Percentiles rank a stretch among this genome's conserved stretches.
These are phyloP conservation scores for Porphyrio hochstetteri DNA, from an alignment of 2,113 vertebrate species.

Conservation along the genomic window DNA sequence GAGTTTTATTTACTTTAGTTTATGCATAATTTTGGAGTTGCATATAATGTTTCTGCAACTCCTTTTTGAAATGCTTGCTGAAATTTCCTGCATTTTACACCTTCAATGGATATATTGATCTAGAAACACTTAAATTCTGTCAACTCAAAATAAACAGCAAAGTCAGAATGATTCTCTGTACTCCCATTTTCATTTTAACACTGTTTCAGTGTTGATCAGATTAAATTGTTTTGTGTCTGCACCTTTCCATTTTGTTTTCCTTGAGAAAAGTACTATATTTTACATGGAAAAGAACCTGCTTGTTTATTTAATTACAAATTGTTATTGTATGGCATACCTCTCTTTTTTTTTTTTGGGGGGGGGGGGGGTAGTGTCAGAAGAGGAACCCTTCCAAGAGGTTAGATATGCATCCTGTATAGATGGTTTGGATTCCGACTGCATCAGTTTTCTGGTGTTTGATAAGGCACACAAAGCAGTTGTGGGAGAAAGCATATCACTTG, in stretches of 20 bases:
- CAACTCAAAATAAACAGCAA: background rate
- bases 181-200: background rate
- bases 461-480: slow-evolving; percentile 75
- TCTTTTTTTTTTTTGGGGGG: background rate
- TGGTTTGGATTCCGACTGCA: slow-evolving; percentile 65
- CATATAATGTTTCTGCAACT: background rate
- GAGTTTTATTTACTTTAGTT: slow-evolving; percentile 9
- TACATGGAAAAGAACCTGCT: background rate
- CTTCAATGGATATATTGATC: background rate
- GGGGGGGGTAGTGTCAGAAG: too few relatives aligned
- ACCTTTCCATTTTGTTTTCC: background rate
- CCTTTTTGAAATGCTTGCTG: background rate
- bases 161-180: background rate
- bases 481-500: slow-evolving; percentile 74
- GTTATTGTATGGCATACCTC: background rate
- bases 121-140: background rate
- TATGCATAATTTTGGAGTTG: background rate
- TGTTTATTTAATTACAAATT: background rate
- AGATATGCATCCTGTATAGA: slow-evolving; percentile 33
- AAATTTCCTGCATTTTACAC: background rate
- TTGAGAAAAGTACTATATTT: background rate
- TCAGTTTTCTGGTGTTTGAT: slow-evolving; percentile 74
- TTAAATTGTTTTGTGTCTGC: background rate
- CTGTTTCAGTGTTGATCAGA: background rate
- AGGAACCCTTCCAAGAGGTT: slow-evolving; percentile 22